Percentiles rank a stretch among this genome's conserved stretches.
These are phyloP conservation scores for Lathamus discolor DNA, from an alignment of 2,113 vertebrate species.

Conservation along the genomic window DNA sequence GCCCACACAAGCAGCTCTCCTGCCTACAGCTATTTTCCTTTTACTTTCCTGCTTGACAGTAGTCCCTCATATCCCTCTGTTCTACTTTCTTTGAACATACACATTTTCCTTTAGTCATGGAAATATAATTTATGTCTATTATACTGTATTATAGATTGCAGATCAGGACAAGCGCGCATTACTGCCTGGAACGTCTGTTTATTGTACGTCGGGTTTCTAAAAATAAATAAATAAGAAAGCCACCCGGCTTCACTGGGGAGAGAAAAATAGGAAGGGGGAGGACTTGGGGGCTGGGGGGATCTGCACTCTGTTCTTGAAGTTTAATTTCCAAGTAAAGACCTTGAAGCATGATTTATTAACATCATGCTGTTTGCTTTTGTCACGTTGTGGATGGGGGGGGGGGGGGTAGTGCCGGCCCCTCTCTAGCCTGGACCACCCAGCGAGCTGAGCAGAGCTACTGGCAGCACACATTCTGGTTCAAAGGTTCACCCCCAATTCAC, in stretches of 20 bases:
- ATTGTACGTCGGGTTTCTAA: background rate
- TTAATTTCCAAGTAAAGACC: constrained; percentile 41
- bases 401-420: background rate
- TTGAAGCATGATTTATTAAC: constrained; percentile 74
- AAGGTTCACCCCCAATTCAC: constrained; percentile 51
- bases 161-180: constrained; percentile 71
- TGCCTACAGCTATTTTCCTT: constrained; percentile 87
- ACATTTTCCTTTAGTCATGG: constrained; percentile 86
- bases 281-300: background rate
- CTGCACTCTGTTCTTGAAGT: background rate
- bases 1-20: constrained; percentile 86
- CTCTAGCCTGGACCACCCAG: constrained; percentile 82
- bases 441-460: constrained; percentile 5
- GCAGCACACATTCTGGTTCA: constrained; percentile 37
- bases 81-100: constrained; percentile 83
- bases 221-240: constrained; percentile 40
- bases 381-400: constrained; percentile 73
- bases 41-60: constrained; percentile 79
- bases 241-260: background rate
- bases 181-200: constrained; percentile 74
- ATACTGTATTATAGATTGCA: constrained; percentile 85
- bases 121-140: constrained; percentile 89
- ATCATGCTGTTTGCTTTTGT: constrained; percentile 69
- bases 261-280: background rate
- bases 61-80: constrained; percentile 80